These are phyloP conservation scores for Athene cunicularia DNA, from an alignment of 2,113 vertebrate species.

Conservation along the genomic window DNA sequence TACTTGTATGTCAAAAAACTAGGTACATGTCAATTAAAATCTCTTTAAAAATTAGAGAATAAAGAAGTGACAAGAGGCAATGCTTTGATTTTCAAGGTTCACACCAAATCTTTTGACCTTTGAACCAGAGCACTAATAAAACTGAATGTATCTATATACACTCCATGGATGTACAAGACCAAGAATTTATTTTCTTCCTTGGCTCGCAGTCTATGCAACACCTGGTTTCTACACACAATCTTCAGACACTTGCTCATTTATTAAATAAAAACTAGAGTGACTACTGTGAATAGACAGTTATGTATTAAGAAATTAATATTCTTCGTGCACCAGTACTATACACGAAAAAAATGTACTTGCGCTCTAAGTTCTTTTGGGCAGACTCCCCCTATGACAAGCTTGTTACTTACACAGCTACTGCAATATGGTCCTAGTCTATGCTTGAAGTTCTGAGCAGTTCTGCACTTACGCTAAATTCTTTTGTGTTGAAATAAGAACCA, in stretches of 20 bases:
- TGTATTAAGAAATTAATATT: background rate
- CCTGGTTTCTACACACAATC: background rate
- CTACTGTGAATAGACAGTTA: background rate
- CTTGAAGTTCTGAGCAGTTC: background rate
- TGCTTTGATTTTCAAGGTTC: background rate
- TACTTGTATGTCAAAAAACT: background rate
- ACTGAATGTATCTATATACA: background rate
- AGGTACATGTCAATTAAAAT: background rate
- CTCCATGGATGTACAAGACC: background rate
- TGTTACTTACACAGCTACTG: background rate
- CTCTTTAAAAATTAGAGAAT: background rate
- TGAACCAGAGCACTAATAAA: background rate
- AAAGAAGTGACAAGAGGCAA: background rate
- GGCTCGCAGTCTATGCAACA: background rate
- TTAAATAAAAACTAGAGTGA: background rate
- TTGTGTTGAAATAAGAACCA: background rate
- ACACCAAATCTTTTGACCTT: background rate
- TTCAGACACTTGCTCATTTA: background rate
- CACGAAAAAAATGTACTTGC: background rate
- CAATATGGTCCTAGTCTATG: background rate
- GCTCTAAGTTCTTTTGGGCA: background rate
- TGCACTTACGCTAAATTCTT: background rate
- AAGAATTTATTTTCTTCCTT: background rate
- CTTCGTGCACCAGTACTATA: background rate
- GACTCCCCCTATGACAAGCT: background rate